These are phyloP conservation scores for Oreochromis aureus DNA, from an alignment of 2,113 vertebrate species.

Conservation along the genomic window DNA sequence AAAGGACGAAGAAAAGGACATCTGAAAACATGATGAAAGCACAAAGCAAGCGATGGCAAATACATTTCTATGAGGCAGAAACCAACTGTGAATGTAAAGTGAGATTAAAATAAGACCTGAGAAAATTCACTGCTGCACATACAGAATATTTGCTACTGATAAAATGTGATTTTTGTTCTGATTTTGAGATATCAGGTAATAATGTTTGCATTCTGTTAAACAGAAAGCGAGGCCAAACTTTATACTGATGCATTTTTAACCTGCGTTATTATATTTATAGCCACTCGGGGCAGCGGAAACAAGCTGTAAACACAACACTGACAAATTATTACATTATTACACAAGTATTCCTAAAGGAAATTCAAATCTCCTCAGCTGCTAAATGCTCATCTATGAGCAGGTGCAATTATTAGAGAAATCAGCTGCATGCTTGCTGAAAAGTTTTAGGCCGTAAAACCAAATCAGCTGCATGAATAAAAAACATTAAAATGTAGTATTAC, in stretches of 20 bases:
- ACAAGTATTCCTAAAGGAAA: background rate
- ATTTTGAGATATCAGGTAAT: background rate
- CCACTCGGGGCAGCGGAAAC: background rate
- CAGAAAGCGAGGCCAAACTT: background rate
- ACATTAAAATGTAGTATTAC: background rate
- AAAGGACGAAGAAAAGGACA: background rate
- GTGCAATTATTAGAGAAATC: background rate
- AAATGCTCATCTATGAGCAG: background rate
- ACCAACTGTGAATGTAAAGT: background rate
- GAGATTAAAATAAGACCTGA: background rate
- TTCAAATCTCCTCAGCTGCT: background rate
- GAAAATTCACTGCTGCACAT: background rate
- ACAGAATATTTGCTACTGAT: background rate
- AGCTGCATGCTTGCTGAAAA: background rate
- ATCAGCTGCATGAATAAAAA: background rate
- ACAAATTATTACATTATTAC: background rate
- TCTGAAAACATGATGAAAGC: background rate
- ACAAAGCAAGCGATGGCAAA: background rate
- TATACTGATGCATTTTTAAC: background rate
- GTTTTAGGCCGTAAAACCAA: background rate
- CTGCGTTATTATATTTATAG: background rate
- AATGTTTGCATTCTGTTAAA: background rate
- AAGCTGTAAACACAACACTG: background rate
- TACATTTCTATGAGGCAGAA: background rate
- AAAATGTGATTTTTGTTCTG: background rate